phyloP scores from a whole-genome alignment of 1,140 invertebrate species.

The Bombus balteatus region DNA sequence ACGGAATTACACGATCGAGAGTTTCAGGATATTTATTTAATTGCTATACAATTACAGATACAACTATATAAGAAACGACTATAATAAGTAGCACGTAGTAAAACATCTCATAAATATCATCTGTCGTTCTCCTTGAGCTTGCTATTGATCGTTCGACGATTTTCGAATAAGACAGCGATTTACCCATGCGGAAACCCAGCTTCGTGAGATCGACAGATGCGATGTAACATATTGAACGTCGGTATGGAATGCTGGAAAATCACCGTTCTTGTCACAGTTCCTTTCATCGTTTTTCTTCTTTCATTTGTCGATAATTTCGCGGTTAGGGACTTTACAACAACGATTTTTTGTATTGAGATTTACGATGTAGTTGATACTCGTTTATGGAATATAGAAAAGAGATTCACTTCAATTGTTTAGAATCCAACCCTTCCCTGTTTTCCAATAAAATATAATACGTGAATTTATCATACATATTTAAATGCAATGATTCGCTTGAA shows the following conservation, averaged over 20 bases:
- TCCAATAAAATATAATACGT: background rate
- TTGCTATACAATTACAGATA: conserved; percentile 68
- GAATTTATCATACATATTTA: background rate
- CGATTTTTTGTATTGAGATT: conserved; percentile 17
- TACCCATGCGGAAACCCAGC: conserved; percentile 36
- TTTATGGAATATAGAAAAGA: conserved; percentile 6
- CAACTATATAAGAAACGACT: conserved; percentile 70
- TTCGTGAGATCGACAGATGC: conserved; percentile 71
- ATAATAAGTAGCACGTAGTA: conserved; percentile 73
- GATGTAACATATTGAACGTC: conserved; percentile 74
- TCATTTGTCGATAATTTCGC: background rate
- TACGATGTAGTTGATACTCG: conserved; percentile 6
- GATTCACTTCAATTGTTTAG: background rate
- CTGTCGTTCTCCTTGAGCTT: conserved; percentile 72
- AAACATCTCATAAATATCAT: conserved; percentile 61
- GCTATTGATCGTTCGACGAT: conserved; percentile 24
- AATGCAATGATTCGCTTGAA: background rate
- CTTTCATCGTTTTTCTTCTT: background rate
- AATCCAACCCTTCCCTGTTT: background rate
- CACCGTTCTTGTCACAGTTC: conserved; percentile 35
- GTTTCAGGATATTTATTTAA: conserved; percentile 77
- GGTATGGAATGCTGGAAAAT: conserved; percentile 65
- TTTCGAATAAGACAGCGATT: conserved; percentile 12
- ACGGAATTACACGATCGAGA: conserved; percentile 61
- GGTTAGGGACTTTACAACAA: background rate